Percentiles rank a stretch among this genome's conserved stretches.
These are phyloP conservation scores for Heteropelma amictum DNA, from an alignment of 2,888 invertebrate genomes.

Conservation along the genomic window DNA sequence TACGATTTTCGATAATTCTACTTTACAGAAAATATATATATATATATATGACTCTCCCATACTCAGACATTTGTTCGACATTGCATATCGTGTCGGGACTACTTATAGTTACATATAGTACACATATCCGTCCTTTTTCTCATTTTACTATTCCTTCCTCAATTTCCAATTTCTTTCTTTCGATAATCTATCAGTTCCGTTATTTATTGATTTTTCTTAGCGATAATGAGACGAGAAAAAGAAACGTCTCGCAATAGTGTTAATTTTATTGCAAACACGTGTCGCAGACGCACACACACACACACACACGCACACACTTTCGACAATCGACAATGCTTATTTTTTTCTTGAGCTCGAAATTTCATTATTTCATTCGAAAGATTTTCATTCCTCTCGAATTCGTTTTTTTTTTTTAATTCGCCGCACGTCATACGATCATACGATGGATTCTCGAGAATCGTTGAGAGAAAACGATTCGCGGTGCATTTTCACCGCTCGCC, in stretches of 20 bases:
- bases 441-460: neutral
- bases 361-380: neutral
- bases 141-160: too few relatives aligned
- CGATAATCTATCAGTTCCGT: neutral
- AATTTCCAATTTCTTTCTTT: neutral
- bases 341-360: constrained; percentile 17
- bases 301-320: neutral
- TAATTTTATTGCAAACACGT: too few relatives aligned
- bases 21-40: constrained; percentile 58
- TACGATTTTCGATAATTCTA: constrained; percentile 47
- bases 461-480: neutral
- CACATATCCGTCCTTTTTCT: constrained; percentile 45
- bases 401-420: neutral
- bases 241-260: neutral
- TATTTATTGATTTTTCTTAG: neutral
- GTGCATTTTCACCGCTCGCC: neutral
- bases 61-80: constrained; percentile 46
- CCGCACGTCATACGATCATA: neutral
- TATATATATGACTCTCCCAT: too few relatives aligned
- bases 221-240: neutral
- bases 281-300: neutral
- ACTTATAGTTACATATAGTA: constrained; percentile 45
- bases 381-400: neutral
- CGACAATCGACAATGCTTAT: neutral
- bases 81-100: constrained; percentile 40